Evolutionary conservation across 2,888 invertebrate genomes (phyloP).

Genomic region (Trachelus iudaicus): DNA sequence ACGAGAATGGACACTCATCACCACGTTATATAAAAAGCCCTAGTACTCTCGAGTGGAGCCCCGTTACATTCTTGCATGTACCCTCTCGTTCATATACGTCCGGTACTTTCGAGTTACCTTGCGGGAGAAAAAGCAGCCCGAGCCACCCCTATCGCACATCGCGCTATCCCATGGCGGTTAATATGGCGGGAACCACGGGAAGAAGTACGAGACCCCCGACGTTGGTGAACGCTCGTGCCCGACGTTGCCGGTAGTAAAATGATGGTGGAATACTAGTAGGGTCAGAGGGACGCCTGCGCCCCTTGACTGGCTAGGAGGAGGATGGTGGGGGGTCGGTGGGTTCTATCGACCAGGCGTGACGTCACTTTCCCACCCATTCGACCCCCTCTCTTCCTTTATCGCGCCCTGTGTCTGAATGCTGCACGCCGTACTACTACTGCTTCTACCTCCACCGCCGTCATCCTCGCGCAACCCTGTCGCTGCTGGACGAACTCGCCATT

Average conservation of each 20-base stretch:
- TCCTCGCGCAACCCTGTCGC: no score
- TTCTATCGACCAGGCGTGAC: slow-evolving; percentile 61
- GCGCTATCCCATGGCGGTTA: slow-evolving; percentile 57
- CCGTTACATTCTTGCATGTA: no score
- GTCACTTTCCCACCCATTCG: slow-evolving; percentile 43
- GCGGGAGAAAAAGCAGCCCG: slow-evolving; percentile 77
- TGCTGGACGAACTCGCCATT: background rate
- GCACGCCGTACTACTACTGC: background rate
- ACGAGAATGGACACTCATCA: no score
- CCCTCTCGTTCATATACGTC: no score
- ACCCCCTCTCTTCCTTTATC: background rate
- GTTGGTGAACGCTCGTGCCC: no score
- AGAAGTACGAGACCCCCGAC: background rate
- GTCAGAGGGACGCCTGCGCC: slow-evolving; percentile 29
- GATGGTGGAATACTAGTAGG: background rate
- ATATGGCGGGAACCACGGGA: slow-evolving; percentile 57
- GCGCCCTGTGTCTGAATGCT: background rate
- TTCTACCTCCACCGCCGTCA: background rate
- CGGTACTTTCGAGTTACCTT: slow-evolving; percentile 65
- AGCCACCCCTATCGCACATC: slow-evolving; percentile 79
- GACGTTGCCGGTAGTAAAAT: no score
- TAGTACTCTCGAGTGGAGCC: no score
- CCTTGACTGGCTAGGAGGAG: slow-evolving; percentile 19
- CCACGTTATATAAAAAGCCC: no score
- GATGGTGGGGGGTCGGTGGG: slow-evolving; percentile 44